Conservation (phyloP, 2,888 invertebrate genomes). For the Drepanosiphum platanoidis region DNA sequence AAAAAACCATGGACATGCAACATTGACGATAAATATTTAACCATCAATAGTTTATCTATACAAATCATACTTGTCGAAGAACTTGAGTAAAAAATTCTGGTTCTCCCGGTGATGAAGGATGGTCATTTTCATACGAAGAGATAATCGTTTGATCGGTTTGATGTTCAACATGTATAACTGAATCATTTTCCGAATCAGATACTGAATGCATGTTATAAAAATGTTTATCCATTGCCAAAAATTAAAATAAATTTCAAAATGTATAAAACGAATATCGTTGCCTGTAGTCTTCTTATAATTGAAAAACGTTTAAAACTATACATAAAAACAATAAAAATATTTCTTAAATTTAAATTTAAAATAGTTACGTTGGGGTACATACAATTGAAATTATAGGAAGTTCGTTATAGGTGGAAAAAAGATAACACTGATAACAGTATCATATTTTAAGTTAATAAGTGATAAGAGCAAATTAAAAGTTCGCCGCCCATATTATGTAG, state of each 20-base stretch:
- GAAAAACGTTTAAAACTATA: neutral
- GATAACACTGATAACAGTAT: too few relatives aligned
- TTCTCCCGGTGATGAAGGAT: conserved; percentile 17
- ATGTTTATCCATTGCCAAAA: conserved; percentile 5
- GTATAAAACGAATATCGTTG: too few relatives aligned
- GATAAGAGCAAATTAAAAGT: too few relatives aligned
- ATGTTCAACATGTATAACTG: neutral
- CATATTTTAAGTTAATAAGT: too few relatives aligned
- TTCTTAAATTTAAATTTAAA: neutral
- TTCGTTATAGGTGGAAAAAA: too few relatives aligned
- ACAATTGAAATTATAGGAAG: neutral
- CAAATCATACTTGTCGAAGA: conserved; percentile 10
- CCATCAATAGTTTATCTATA: neutral
- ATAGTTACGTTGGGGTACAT: neutral
- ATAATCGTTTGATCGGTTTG: neutral
- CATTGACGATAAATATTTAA: neutral
- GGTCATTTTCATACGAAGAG: neutral
- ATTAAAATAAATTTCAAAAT: neutral
- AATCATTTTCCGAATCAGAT: conserved; percentile 51
- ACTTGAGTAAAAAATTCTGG: conserved; percentile 46
- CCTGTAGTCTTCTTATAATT: neutral
- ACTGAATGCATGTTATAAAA: conserved; percentile 20
- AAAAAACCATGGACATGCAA: neutral
- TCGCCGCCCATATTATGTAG: too few relatives aligned
- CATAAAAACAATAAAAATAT: neutral